A percentile compares a stretch with the other conserved stretches of the same genome.
Evolutionary conservation across 2,797 vertebrate species (phyloP).

Genomic region (Coregonus ussuriensis): DNA sequence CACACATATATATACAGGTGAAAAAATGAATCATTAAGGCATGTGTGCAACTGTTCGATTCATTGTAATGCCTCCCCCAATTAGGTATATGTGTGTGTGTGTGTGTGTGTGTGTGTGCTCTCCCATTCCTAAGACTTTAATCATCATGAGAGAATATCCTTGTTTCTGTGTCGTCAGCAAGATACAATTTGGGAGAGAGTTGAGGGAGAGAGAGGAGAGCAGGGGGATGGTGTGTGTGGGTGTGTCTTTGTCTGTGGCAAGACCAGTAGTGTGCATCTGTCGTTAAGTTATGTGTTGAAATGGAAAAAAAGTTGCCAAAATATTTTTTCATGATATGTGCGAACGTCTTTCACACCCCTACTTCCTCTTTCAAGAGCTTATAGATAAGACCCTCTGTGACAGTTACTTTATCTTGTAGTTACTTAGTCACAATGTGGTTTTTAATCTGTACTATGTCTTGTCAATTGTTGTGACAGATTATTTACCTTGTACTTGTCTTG

Average conservation of each 20-base stretch:
- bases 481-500: no score
- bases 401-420: neutral
- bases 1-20: constrained; percentile 1
- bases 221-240: neutral
- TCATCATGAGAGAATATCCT: constrained; percentile 46
- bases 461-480: no score
- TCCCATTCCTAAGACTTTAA: constrained; percentile 41
- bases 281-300: constrained; percentile 23
- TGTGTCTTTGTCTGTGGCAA: constrained; percentile 13
- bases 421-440: no score
- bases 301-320: constrained; percentile 7
- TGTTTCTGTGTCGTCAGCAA: constrained; percentile 66
- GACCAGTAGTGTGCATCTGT: constrained; percentile 16
- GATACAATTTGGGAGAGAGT: neutral
- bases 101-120: constrained; percentile 3
- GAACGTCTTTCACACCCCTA: neutral
- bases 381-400: neutral
- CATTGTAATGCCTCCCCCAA: neutral
- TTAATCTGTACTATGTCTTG: no score
- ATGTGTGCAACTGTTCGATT: neutral
- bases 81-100: constrained; percentile 11
- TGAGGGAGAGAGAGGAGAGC: neutral
- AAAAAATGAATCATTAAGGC: constrained; percentile 19
- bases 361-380: neutral
- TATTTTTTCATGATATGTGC: neutral